phyloP scores from a whole-genome alignment of 2,113 vertebrate genomes.

The Crotalus horridus region DNA sequence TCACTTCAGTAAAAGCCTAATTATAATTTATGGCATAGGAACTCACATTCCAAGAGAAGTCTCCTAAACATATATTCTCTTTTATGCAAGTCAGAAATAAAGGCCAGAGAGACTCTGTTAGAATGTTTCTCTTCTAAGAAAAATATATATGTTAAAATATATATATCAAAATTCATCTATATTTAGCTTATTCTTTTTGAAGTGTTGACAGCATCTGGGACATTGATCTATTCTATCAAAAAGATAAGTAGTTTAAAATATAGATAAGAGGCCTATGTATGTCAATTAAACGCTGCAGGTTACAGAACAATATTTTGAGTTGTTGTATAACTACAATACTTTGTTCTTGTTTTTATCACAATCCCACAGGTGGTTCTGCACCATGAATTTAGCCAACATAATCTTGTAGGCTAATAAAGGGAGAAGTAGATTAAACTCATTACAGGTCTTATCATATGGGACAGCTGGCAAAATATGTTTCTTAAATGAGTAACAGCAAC shows the following conservation, averaged over 20 bases:
- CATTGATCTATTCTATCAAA: slow-evolving; percentile 85
- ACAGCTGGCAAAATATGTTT: background rate
- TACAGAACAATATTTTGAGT: slow-evolving; percentile 66
- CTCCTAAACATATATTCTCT: slow-evolving; percentile 34
- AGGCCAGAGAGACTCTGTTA: slow-evolving; percentile 64
- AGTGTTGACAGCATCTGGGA: slow-evolving; percentile 84
- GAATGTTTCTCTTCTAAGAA: slow-evolving; percentile 87
- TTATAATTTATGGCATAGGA: slow-evolving; percentile 43
- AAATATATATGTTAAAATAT: slow-evolving; percentile 68
- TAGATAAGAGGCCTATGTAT: slow-evolving; percentile 48
- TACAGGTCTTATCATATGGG: background rate
- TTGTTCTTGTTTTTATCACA: slow-evolving; percentile 58
- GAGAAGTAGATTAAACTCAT: slow-evolving; percentile 24
- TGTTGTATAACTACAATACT: slow-evolving; percentile 59
- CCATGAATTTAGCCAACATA: slow-evolving; percentile 42
- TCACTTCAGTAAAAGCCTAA: slow-evolving; percentile 29
- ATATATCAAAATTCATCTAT: slow-evolving; percentile 88
- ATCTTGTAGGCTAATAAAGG: slow-evolving; percentile 37
- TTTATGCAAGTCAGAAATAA: slow-evolving; percentile 53
- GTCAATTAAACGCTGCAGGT: slow-evolving; percentile 66
- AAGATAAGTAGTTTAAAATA: slow-evolving; percentile 68
- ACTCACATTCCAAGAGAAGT: slow-evolving; percentile 49
- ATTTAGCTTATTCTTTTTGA: slow-evolving; percentile 76
- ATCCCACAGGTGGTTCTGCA: slow-evolving; percentile 50
- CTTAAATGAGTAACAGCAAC: slow-evolving; percentile 18